Base-by-base conservation (phyloP, 2,888 invertebrate genomes). In the Coenonympha arcania region DNA sequence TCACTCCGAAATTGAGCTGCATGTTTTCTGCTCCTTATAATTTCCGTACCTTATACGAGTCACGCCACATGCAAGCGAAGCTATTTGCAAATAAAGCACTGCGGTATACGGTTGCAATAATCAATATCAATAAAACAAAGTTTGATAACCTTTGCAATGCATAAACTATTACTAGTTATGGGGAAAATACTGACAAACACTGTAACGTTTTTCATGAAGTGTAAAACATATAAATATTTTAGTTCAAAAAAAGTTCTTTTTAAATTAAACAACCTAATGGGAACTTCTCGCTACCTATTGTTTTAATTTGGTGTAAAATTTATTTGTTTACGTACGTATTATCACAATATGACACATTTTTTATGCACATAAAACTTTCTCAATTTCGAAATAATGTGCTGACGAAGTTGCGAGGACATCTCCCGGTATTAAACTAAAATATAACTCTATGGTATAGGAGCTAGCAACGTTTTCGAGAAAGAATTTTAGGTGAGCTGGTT, bases 1-100 rank as follows among this genome's bases (percentile, higher is more conserved):
- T 47, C 43, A 42, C 31, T 43, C 42, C 36, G 24, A 39, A 37
- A 47, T 28, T 44, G 36, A 33, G 31, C 31, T 49, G 36, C 37
- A 49, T 22, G 16, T 16, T 44, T 43, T 33, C 22, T 20, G 16
- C 20, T 31, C 22, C 44, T 44, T 34, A 16, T 34, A 34, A 44
- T 43, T 43, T 43, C 22, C 24, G 16, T 34, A 34, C 11, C n/a
- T n/a, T n/a, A n/a, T n/a, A n/a, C n/a, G n/a, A n/a, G 6, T 22
- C 44, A 44, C 34, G 44, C 44, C 20, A 44, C 31, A 20, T 22
- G 37, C 22, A 20, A 42, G 31, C 4, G 31, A 19, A 13, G 31
- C 13, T 31, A 11, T 19, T 42, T 16, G 18, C 19, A 42, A 30
- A 30, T 16, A 6, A 18, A 30, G n/a, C 11, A 2, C 5, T 3